phyloP scores from a whole-genome alignment of 2,113 vertebrate species.

The Centrocercus urophasianus region DNA sequence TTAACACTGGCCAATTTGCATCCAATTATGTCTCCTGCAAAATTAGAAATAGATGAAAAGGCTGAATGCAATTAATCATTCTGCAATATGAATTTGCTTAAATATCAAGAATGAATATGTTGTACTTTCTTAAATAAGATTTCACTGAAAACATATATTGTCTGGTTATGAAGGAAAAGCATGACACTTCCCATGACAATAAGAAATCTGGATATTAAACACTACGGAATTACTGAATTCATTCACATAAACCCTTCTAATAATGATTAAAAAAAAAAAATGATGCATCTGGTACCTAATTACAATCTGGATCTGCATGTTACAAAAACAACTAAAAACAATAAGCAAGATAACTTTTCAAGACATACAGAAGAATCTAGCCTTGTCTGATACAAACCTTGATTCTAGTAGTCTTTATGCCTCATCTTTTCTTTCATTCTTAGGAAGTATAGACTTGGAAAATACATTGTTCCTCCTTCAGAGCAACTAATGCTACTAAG shows the following conservation, averaged over 20 bases:
- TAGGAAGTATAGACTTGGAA: background rate
- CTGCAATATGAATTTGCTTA: constrained; percentile 36
- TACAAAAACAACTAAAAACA: background rate
- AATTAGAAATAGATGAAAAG: constrained; percentile 71
- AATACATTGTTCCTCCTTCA: background rate
- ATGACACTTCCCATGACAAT: background rate
- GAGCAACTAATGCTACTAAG: background rate
- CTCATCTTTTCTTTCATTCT: background rate
- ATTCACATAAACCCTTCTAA: background rate
- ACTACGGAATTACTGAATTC: background rate
- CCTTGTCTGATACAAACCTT: background rate
- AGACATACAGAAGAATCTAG: background rate
- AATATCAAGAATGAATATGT: constrained; percentile 59
- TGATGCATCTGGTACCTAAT: background rate
- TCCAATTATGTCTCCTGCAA: constrained; percentile 76
- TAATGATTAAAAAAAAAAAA: background rate
- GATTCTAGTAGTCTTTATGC: background rate
- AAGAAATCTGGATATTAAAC: constrained; percentile 34
- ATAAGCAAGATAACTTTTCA: background rate
- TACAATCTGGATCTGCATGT: background rate
- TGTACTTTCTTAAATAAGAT: constrained; percentile 55
- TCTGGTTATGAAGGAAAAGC: constrained; percentile 3
- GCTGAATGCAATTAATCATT: constrained; percentile 71
- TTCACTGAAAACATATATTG: constrained; percentile 41
- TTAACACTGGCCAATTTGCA: constrained; percentile 79